Conservation (phyloP, 2,888 invertebrate species). For the Pycnomerus fuliginosus region DNA sequence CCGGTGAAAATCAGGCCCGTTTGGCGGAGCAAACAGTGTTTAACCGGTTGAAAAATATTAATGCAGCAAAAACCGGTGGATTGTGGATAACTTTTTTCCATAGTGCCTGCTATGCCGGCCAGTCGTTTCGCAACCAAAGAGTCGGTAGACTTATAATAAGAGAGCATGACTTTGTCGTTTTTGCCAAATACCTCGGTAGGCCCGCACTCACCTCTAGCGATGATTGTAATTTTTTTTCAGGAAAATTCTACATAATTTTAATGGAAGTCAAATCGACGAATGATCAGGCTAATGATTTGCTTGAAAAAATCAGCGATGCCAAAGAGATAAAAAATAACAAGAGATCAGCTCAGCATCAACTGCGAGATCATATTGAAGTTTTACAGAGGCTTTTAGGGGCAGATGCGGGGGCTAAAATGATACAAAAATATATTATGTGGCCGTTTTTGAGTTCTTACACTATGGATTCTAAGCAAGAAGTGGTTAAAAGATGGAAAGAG, state of each 20-base stretch:
- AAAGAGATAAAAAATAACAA: slow-evolving; percentile 49
- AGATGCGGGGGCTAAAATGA: slow-evolving; percentile 24
- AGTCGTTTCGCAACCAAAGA: slow-evolving; percentile 43
- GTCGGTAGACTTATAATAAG: slow-evolving; percentile 46
- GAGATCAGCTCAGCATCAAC: slow-evolving; percentile 47
- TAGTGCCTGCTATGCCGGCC: slow-evolving; percentile 45
- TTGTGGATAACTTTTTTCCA: slow-evolving; percentile 48
- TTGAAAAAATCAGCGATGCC: slow-evolving; percentile 43
- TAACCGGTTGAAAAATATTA: slow-evolving; percentile 34
- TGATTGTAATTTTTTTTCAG: slow-evolving; percentile 26
- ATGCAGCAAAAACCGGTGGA: slow-evolving; percentile 19
- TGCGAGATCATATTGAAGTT: slow-evolving; percentile 47
- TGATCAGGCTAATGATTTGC: slow-evolving; percentile 34
- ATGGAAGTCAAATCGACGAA: slow-evolving; percentile 48
- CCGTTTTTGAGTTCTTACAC: slow-evolving; percentile 44
- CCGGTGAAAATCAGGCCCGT: slow-evolving; percentile 43
- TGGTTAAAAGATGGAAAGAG: slow-evolving; percentile 44
- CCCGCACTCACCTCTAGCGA: not conserved
- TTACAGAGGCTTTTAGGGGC: slow-evolving; percentile 33
- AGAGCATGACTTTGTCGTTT: slow-evolving; percentile 49
- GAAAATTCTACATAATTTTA: slow-evolving; percentile 34
- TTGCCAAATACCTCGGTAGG: slow-evolving; percentile 42
- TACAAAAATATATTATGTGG: slow-evolving; percentile 47
- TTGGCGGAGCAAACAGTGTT: slow-evolving; percentile 43
- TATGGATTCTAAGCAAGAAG: slow-evolving; percentile 41